phyloP scores from a whole-genome alignment of 2,888 invertebrate species.

The Sphaerophoria taeniata region DNA sequence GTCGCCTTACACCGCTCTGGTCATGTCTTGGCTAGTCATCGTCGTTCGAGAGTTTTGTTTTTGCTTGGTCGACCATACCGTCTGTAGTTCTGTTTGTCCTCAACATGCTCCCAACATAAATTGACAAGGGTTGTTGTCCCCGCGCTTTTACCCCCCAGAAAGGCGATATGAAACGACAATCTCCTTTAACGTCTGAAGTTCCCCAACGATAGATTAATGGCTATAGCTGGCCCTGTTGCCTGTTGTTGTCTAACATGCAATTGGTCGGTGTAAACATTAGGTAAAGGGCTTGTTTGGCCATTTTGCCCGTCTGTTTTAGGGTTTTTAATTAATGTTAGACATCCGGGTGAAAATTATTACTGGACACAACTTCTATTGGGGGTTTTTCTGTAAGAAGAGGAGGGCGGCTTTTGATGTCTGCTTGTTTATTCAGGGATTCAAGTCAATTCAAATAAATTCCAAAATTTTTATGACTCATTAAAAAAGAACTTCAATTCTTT shows the following conservation, averaged over 20 bases:
- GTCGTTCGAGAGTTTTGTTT: neutral
- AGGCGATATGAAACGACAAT: too few species aligned
- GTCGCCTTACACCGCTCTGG: neutral
- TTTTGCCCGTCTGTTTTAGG: constrained; percentile 33
- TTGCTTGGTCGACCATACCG: constrained; percentile 4
- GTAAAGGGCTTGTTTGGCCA: constrained; percentile 61
- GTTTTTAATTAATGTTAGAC: constrained; percentile 56
- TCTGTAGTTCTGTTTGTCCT: constrained; percentile 31
- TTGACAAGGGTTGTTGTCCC: constrained; percentile 27
- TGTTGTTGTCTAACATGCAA: constrained; percentile 66
- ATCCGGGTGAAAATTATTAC: constrained; percentile 51
- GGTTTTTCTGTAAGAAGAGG: too few species aligned
- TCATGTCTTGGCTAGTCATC: constrained; percentile 1
- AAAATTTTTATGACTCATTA: constrained; percentile 67
- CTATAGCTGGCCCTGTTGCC: constrained; percentile 50
- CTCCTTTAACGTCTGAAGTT: neutral
- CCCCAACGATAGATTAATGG: constrained; percentile 58
- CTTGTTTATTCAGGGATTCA: constrained; percentile 14
- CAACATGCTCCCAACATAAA: constrained; percentile 42
- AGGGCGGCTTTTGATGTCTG: neutral
- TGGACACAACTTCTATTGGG: constrained; percentile 13
- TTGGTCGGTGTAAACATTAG: constrained; percentile 63
- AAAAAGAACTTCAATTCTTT: constrained; percentile 3
- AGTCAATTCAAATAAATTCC: constrained; percentile 63
- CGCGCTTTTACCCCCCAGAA: neutral